Evolutionary conservation across 2,113 vertebrate species (phyloP).

Genomic region (Athene noctua): DNA sequence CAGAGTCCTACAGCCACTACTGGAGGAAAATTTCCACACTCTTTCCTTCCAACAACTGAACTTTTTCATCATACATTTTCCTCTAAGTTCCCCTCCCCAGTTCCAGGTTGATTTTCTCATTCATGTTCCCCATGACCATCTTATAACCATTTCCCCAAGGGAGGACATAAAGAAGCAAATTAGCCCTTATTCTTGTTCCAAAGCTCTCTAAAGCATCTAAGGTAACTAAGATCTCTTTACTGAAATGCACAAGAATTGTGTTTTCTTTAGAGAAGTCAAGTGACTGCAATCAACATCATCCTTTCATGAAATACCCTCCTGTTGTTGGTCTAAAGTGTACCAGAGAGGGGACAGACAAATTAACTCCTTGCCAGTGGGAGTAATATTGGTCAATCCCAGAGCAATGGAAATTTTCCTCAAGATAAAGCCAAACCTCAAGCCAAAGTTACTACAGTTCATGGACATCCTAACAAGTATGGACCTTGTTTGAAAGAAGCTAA

Average conservation of each 20-base stretch:
- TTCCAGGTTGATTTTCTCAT: neutral
- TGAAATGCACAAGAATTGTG: neutral
- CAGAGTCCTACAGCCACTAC: neutral
- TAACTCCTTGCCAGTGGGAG: neutral
- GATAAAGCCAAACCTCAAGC: conserved; percentile 45
- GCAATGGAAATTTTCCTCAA: conserved; percentile 43
- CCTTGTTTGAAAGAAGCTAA: neutral
- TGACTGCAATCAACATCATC: neutral
- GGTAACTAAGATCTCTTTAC: neutral
- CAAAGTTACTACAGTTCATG: conserved; percentile 30
- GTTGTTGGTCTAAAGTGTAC: neutral
- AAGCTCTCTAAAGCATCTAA: neutral
- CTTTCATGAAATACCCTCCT: neutral
- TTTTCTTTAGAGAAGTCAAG: neutral
- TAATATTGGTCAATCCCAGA: neutral
- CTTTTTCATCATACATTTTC: neutral
- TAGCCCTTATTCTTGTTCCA: neutral
- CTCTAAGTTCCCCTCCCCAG: neutral
- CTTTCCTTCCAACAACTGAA: neutral
- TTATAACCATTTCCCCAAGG: neutral
- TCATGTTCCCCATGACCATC: neutral
- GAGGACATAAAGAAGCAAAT: neutral
- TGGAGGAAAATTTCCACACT: neutral
- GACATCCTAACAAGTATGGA: neutral
- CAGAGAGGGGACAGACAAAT: neutral